Evolutionary conservation across 1,140 invertebrate species (phyloP).

Genomic region (Drosophila punjabiensis): DNA sequence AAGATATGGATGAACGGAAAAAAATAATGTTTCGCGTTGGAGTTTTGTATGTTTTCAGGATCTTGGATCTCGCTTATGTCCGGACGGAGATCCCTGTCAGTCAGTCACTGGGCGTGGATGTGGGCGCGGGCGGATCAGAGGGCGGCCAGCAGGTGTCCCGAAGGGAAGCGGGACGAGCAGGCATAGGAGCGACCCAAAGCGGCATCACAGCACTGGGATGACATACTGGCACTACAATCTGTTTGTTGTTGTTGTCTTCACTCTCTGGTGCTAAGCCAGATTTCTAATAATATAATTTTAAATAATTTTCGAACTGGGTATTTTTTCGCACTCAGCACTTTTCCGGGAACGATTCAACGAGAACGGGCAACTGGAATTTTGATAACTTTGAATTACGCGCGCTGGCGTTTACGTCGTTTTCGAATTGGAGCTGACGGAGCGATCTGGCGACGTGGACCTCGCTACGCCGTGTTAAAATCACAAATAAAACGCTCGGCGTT

Average conservation of each 20-base stretch:
- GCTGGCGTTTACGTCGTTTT: constrained; percentile 76
- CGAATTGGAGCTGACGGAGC: constrained; percentile 66
- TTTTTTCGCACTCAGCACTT: constrained; percentile 46
- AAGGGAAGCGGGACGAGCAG: constrained; percentile 39
- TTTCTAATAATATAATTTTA: constrained; percentile 1
- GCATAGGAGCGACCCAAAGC: constrained; percentile 50
- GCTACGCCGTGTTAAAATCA: constrained; percentile 81
- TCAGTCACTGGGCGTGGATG: constrained; percentile 34
- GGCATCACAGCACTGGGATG: constrained; percentile 66
- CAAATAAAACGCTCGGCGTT: constrained; percentile 80
- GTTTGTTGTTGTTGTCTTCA: constrained; percentile 24
- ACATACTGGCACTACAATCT: constrained; percentile 51
- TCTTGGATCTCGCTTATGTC: constrained; percentile 22
- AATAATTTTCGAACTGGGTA: constrained; percentile 16
- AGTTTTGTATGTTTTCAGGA: constrained; percentile 37
- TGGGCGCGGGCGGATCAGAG: constrained; percentile 52
- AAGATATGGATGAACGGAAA: constrained; percentile 32
- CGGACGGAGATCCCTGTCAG: constrained; percentile 28
- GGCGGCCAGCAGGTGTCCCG: constrained; percentile 55
- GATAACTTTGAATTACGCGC: constrained; percentile 80
- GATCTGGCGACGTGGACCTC: constrained; percentile 75
- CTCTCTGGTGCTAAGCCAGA: constrained; percentile 21
- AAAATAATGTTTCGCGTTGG: constrained; percentile 32
- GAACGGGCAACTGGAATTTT: constrained; percentile 19
- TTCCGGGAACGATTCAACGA: constrained; percentile 19